Conservation (phyloP, 2,113 vertebrate genomes). For the Dromas ardeola region DNA sequence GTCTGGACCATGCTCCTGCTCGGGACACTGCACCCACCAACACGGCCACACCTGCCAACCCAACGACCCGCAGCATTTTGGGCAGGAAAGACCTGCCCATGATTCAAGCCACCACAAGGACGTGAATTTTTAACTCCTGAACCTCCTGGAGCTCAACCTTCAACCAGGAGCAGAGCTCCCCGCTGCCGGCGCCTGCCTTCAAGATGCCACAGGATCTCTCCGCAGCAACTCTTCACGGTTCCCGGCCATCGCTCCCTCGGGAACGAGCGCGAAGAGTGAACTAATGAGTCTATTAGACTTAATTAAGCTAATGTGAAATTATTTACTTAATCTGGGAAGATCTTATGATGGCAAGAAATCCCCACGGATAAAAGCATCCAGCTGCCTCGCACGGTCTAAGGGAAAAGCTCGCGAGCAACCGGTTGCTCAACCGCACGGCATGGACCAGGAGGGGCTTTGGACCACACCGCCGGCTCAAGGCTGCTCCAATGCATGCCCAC, state of each 20-base stretch:
- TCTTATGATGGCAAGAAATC: constrained; percentile 50
- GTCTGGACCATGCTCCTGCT: not conserved
- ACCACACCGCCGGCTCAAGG: not conserved
- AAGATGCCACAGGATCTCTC: constrained; percentile 25
- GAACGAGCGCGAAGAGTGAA: constrained; percentile 33
- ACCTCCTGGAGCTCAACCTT: not conserved
- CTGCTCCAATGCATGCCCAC: not conserved
- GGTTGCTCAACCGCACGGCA: rapidly evolving
- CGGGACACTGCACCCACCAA: rapidly evolving
- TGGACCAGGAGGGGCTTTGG: not conserved
- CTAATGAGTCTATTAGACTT: constrained; percentile 78
- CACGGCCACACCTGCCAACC: not conserved
- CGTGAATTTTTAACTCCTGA: not conserved
- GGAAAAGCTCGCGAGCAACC: rapidly evolving
- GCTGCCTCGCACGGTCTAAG: not conserved
- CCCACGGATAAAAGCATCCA: constrained; percentile 6
- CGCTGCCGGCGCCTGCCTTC: not conserved
- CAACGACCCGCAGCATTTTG: not conserved
- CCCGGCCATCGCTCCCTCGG: constrained; percentile 46
- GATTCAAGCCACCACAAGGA: rapidly evolving
- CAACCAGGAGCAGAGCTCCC: not conserved
- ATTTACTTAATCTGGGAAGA: constrained; percentile 73
- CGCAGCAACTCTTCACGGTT: constrained; percentile 24
- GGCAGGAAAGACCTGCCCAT: not conserved
- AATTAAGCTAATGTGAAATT: constrained; percentile 74